These are phyloP conservation scores for Neocrepidodera transversa DNA, from an alignment of 2,888 invertebrate genomes.

Conservation along the genomic window DNA sequence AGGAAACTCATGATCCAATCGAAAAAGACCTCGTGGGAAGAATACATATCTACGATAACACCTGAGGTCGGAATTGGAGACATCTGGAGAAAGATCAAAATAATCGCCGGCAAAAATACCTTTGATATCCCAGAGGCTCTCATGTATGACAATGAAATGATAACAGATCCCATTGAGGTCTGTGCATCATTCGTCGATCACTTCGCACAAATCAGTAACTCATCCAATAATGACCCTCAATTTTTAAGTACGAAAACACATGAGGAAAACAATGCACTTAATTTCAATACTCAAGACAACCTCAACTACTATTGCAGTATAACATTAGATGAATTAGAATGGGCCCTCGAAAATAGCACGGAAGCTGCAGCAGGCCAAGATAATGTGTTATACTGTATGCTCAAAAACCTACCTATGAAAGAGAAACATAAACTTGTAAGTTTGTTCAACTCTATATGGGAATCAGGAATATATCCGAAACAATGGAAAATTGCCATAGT, in stretches of 20 bases:
- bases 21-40: slow-evolving; percentile 4
- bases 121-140: neutral
- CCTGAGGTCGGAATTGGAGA: neutral
- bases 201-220: neutral
- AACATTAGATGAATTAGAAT: too few relatives aligned
- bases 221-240: neutral
- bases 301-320: too few relatives aligned
- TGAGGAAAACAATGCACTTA: neutral
- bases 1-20: neutral
- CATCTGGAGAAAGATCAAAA: slow-evolving; percentile 13
- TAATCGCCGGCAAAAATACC: slow-evolving; percentile 2
- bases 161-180: neutral
- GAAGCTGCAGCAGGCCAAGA: neutral
- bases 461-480: too few relatives aligned
- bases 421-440: too few relatives aligned
- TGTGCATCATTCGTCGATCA: slow-evolving; percentile 1
- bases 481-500: too few relatives aligned
- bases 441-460: too few relatives aligned
- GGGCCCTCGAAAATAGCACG: too few relatives aligned
- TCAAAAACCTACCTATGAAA: neutral
- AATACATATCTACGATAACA: neutral
- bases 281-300: neutral
- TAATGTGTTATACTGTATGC: neutral
- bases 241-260: slow-evolving; percentile 2
- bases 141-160: neutral